Evolutionary conservation across 2,797 vertebrate genomes (phyloP).

Genomic region (Novumbra hubbsi): DNA sequence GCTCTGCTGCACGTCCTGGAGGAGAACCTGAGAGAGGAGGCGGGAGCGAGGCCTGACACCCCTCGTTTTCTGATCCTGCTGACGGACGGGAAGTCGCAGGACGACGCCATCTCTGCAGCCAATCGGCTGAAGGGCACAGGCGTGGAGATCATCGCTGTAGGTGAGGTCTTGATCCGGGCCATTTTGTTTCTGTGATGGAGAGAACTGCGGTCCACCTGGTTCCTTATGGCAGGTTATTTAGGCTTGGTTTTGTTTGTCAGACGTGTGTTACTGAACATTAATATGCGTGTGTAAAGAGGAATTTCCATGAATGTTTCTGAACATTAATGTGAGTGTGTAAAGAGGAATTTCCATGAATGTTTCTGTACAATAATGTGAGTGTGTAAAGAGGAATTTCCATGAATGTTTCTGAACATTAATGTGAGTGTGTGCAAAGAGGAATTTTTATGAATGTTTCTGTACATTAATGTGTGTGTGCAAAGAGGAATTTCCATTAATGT

Average conservation of each 20-base stretch:
- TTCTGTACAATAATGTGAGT: too few species aligned
- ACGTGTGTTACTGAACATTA: background rate
- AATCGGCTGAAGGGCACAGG: conserved; percentile 79
- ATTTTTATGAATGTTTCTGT: too few species aligned
- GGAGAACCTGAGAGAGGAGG: conserved; percentile 79
- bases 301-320: too few species aligned
- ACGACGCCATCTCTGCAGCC: conserved; percentile 81
- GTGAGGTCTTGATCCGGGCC: conserved; percentile 68
- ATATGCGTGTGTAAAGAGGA: background rate
- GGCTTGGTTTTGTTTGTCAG: background rate
- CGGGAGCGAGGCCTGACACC: conserved; percentile 73
- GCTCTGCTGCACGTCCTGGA: conserved; percentile 87
- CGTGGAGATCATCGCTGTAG: conserved; percentile 89
- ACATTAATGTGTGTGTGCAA: too few species aligned
- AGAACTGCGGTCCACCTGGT: background rate
- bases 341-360: too few species aligned
- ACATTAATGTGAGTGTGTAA: too few species aligned
- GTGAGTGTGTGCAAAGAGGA: too few species aligned
- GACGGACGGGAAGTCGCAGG: conserved; percentile 96
- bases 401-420: too few species aligned
- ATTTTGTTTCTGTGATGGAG: background rate
- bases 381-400: too few species aligned
- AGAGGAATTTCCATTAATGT: too few species aligned
- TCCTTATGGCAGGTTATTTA: background rate
- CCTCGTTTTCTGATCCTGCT: conserved; percentile 82